These are phyloP conservation scores for Prionace glauca DNA, from an alignment of 2,797 vertebrate species.

Conservation along the genomic window DNA sequence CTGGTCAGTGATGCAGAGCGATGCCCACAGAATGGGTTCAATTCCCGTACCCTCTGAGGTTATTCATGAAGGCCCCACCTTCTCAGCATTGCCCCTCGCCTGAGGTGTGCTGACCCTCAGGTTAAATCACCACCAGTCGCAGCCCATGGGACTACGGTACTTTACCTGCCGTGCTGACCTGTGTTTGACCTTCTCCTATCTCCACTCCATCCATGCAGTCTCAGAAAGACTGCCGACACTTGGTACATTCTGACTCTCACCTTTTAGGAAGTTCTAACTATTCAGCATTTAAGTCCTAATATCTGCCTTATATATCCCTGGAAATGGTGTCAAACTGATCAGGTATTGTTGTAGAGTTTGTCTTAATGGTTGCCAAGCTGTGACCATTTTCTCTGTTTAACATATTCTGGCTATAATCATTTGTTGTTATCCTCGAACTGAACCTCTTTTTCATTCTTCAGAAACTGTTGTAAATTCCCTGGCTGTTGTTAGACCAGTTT, in stretches of 20 bases:
- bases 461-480: not conserved
- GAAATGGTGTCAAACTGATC: not conserved
- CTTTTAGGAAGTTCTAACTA: not conserved
- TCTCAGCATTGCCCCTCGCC: too few relatives aligned
- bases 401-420: not conserved
- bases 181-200: not conserved
- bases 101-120: too few relatives aligned
- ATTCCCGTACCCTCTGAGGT: too few relatives aligned
- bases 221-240: not conserved
- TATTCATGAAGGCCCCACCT: too few relatives aligned
- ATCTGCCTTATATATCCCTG: not conserved
- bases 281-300: too few relatives aligned
- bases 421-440: not conserved
- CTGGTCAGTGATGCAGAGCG: too few relatives aligned
- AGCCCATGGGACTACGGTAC: too few relatives aligned
- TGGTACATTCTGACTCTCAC: not conserved
- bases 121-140: too few relatives aligned
- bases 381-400: not conserved
- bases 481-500: not conserved
- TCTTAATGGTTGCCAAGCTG: not conserved
- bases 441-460: not conserved
- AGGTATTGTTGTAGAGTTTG: not conserved
- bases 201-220: not conserved
- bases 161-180: not conserved
- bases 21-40: too few relatives aligned